Percentiles rank a stretch among this genome's conserved stretches.
Conservation (phyloP, 2,113 vertebrate genomes). For the Pygoscelis antarcticus region DNA sequence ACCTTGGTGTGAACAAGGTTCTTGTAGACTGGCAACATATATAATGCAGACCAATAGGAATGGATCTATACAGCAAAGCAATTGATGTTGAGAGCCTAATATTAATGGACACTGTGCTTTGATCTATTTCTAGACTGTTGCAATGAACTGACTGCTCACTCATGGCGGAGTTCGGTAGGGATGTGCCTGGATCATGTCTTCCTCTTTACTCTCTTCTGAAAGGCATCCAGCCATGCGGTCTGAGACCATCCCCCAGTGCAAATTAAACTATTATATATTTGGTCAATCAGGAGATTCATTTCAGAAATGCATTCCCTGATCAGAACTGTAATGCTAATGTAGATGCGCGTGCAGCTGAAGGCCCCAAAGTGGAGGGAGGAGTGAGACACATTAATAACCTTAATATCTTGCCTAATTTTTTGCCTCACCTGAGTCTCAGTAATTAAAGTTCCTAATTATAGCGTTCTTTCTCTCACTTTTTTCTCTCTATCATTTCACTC, state of each 20-base stretch:
- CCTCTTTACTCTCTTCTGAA: neutral
- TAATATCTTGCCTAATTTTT: neutral
- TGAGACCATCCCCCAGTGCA: neutral
- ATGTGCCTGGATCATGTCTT: neutral
- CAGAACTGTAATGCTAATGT: neutral
- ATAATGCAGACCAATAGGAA: neutral
- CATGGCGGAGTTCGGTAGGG: neutral
- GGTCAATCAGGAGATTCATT: neutral
- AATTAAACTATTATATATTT: neutral
- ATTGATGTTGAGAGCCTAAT: neutral
- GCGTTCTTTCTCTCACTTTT: rapidly evolving
- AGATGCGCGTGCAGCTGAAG: neutral
- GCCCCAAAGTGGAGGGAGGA: neutral
- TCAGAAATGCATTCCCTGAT: neutral
- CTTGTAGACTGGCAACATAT: no score
- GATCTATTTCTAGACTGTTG: neutral
- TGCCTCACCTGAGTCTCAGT: neutral
- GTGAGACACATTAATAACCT: neutral
- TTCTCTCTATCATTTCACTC: neutral
- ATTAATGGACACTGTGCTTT: neutral
- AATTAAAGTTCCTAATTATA: neutral
- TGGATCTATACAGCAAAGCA: neutral
- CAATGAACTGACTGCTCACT: neutral
- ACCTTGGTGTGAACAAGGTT: neutral
- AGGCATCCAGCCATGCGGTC: neutral